These are phyloP conservation scores for Hesperophylax magnus DNA, from an alignment of 1,140 invertebrate species.

Conservation along the genomic window DNA sequence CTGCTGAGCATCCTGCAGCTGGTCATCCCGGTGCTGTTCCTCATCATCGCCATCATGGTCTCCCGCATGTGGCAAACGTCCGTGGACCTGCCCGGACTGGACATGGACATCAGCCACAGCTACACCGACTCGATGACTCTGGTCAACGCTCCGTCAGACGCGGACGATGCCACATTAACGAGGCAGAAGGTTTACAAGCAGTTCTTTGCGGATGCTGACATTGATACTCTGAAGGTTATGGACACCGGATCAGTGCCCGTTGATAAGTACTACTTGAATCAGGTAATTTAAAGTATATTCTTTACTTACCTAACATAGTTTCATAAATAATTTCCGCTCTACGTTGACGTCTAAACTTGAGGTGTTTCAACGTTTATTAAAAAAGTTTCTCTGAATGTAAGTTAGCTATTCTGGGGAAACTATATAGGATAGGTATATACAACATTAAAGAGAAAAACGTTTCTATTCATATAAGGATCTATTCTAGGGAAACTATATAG, in stretches of 20 bases:
- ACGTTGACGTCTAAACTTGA: no score
- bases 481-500: no score
- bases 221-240: constrained; percentile 60
- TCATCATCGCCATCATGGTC: constrained; percentile 73
- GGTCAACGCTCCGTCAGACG: constrained; percentile 50
- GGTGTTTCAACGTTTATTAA: no score
- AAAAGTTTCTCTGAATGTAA: no score
- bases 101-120: constrained; percentile 63
- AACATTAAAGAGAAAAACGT: no score
- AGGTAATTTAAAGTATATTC: constrained; percentile 60
- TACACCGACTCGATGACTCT: constrained; percentile 63
- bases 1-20: constrained; percentile 72
- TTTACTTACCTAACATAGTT: neutral
- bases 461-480: no score
- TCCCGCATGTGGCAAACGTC: constrained; percentile 66
- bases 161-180: neutral
- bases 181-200: constrained; percentile 62
- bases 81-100: constrained; percentile 65
- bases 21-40: constrained; percentile 73
- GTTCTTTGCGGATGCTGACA: constrained; percentile 62
- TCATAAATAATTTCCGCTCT: neutral
- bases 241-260: constrained; percentile 63
- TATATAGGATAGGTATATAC: no score
- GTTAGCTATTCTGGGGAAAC: no score
- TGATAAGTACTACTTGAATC: constrained; percentile 64